Evolutionary conservation across 2,888 invertebrate genomes (phyloP).

Genomic region (Entomobrya proxima): DNA sequence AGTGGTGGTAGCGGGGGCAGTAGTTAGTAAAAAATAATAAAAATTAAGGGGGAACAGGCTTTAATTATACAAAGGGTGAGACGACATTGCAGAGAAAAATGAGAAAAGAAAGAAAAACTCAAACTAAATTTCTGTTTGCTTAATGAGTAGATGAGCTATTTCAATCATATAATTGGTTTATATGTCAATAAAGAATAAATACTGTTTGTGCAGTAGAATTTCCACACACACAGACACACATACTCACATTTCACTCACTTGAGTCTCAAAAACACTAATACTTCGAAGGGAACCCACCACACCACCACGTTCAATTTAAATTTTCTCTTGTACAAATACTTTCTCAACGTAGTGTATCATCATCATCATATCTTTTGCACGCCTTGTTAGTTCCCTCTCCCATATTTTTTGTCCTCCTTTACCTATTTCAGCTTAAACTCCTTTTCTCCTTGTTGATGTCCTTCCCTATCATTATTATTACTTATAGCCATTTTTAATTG

Average conservation of each 20-base stretch:
- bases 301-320: constrained; percentile 56
- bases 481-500: constrained; percentile 47
- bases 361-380: constrained; percentile 1
- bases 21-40: constrained; percentile 21
- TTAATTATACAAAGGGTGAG: constrained; percentile 62
- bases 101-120: constrained; percentile 28
- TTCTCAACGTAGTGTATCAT: constrained; percentile 2
- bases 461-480: constrained; percentile 30
- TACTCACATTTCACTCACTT: constrained; percentile 26
- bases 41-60: constrained; percentile 44
- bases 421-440: background rate
- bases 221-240: background rate
- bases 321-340: constrained; percentile 42
- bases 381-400: constrained; percentile 15
- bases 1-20: background rate
- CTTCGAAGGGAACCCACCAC: background rate
- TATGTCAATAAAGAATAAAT: constrained; percentile 62
- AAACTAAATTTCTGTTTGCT: constrained; percentile 62
- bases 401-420: background rate
- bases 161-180: constrained; percentile 64
- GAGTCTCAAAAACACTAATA: constrained; percentile 29
- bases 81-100: background rate
- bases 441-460: background rate
- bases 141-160: constrained; percentile 67
- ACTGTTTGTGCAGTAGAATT: constrained; percentile 31